These are phyloP conservation scores for Troides oblongomaculatus DNA, from an alignment of 2,888 invertebrate genomes.

Conservation along the genomic window DNA sequence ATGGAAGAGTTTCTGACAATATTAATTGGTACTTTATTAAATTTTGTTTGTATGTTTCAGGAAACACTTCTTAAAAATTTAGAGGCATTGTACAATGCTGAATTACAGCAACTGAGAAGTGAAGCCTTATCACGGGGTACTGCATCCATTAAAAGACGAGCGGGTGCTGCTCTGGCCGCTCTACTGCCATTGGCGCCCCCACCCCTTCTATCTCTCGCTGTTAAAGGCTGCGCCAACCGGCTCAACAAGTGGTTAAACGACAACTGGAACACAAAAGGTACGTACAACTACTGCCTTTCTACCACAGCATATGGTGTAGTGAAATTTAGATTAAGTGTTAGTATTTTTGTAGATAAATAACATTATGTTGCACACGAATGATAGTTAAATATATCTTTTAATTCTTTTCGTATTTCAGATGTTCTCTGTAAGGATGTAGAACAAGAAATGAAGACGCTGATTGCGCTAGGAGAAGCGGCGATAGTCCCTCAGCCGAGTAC, in stretches of 20 bases:
- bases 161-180: slow-evolving; percentile 48
- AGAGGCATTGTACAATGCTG: slow-evolving; percentile 44
- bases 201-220: slow-evolving; percentile 48
- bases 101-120: slow-evolving; percentile 41
- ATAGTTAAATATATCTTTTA: no score
- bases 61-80: slow-evolving; percentile 39
- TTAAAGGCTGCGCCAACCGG: slow-evolving; percentile 38
- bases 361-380: no score
- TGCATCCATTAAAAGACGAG: slow-evolving; percentile 36
- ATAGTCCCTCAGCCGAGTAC: slow-evolving; percentile 16
- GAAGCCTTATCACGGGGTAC: slow-evolving; percentile 37
- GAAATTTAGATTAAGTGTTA: background rate
- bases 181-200: slow-evolving; percentile 52
- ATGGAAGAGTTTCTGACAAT: no score
- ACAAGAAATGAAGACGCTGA: slow-evolving; percentile 47
- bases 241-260: slow-evolving; percentile 53
- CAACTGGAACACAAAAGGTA: slow-evolving; percentile 48
- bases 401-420: slow-evolving; percentile 42
- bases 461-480: slow-evolving; percentile 41
- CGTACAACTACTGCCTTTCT: background rate
- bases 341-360: no score
- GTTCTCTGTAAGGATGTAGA: slow-evolving; percentile 65
- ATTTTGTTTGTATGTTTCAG: slow-evolving; percentile 35
- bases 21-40: background rate
- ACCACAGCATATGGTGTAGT: background rate